phyloP scores from a whole-genome alignment of 2,797 vertebrate genomes.

The Enteromius radiatus region DNA sequence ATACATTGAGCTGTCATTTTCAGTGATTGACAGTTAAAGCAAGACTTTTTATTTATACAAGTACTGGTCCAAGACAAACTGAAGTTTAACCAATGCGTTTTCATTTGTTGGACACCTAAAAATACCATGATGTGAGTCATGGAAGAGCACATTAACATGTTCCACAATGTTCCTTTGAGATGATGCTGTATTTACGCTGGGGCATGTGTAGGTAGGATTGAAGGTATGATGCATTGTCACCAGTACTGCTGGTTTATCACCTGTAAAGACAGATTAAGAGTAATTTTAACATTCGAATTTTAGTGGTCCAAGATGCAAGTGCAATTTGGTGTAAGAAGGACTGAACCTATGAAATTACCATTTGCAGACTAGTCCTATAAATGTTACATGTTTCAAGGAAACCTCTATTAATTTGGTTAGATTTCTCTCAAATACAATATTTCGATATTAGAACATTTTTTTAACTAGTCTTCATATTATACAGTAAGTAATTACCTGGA shows the following conservation, averaged over 20 bases:
- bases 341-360: neutral
- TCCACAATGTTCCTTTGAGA: rapidly evolving
- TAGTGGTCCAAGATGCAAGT: neutral
- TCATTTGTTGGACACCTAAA: slow-evolving; percentile 35
- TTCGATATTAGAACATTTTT: neutral
- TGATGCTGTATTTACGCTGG: rapidly evolving
- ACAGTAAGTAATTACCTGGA: slow-evolving; percentile 35
- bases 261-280: slow-evolving; percentile 21
- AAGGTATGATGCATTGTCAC: slow-evolving; percentile 55
- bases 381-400: neutral
- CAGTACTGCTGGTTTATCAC: slow-evolving; percentile 40
- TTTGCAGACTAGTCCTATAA: neutral
- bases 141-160: slow-evolving; percentile 50
- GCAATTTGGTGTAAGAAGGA: neutral
- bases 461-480: neutral
- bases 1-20: neutral
- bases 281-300: neutral
- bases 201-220: rapidly evolving
- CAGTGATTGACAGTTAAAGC: neutral
- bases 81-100: slow-evolving; percentile 7
- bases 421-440: neutral
- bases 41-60: neutral
- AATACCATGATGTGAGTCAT: slow-evolving; percentile 29
- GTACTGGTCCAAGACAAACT: neutral
- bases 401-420: neutral